Evolutionary conservation across 2,797 vertebrate genomes (phyloP), one percentile per base, ranked within the genome.

Genomic region (Allobates femoralis): DNA sequence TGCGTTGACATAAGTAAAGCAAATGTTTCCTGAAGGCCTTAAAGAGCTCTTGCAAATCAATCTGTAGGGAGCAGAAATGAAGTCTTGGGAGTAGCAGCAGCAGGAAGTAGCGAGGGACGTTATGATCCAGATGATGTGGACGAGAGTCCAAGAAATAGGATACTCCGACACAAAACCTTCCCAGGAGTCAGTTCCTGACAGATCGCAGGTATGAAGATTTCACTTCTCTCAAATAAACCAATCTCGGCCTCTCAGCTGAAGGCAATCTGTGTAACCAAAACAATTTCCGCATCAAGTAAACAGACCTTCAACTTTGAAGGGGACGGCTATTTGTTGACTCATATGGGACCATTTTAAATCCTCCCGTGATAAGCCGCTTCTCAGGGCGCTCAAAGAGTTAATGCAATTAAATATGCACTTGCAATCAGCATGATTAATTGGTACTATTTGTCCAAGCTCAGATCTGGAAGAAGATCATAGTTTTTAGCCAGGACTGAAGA

Each of bases 341-440:
- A 88, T 81, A 88, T 88, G 87, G 87, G 84, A 88, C 69, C 83
- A 76, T 81, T 88, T 88, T 76, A 81, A 76, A 85, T 60, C 62
- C 15, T 23, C 69, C 66, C 32, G 78, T 69, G 87, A 88, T 88
- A 85, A 85, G 67, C 69, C 26, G 1, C 50, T 64, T 77, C 30
- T 75, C 34, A 50, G 32, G 50, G 67, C 12, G 41, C 8, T 32
- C 58, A 8, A 81, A 77, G 83, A 51, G 87, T 88, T 88, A 88
- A 86, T 26, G 37, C 69, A 86, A 85, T 85, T 85, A 88, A 67
- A 71, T 75, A 53, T 87, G 53, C 83, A 77, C 87, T 71, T 50
- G 83, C 79, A 88, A 88, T 88, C 83, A 88, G 87, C 78, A 81
- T 81, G 87, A 88, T 88, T 85, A 88, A 88, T 88, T 88, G 87